Evolutionary conservation across 2,888 invertebrate genomes (phyloP).

Genomic region (Platypus cylindrus): DNA sequence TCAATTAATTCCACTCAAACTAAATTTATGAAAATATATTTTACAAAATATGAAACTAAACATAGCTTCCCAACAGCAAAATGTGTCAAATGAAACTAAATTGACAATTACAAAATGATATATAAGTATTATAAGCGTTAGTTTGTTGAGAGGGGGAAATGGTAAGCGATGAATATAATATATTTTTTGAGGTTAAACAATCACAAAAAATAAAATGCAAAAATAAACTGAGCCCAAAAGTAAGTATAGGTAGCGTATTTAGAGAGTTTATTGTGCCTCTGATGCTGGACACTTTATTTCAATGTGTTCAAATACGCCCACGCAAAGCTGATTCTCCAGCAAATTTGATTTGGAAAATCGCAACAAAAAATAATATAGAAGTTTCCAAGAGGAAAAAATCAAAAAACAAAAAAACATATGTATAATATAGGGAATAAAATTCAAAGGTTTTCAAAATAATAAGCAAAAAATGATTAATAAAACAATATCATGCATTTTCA

Average conservation of each 20-base stretch:
- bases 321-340: too few relatives aligned
- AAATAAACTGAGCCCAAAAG: constrained; percentile 20
- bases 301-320: too few relatives aligned
- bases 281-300: too few relatives aligned
- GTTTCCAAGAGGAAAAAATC: not conserved
- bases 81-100: constrained; percentile 11
- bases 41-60: constrained; percentile 7
- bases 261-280: too few relatives aligned
- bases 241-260: too few relatives aligned
- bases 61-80: constrained; percentile 16
- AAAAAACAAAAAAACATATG: constrained; percentile 1
- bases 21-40: constrained; percentile 6
- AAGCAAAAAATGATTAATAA: constrained; percentile 46
- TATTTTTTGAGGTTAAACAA: constrained; percentile 12
- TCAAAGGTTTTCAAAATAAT: constrained; percentile 28
- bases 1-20: constrained; percentile 8
- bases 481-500: constrained; percentile 78
- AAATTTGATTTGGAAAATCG: too few relatives aligned
- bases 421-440: constrained; percentile 6
- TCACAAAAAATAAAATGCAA: constrained; percentile 25
- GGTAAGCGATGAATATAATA: constrained; percentile 9
- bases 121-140: constrained; percentile 4
- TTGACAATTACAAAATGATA: constrained; percentile 5
- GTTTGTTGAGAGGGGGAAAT: too few relatives aligned
- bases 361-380: too few relatives aligned